Percentiles rank a stretch among this genome's conserved stretches.
Evolutionary conservation across 2,113 vertebrate genomes (phyloP).

Genomic region (Pseudorectes ferrugineus): DNA sequence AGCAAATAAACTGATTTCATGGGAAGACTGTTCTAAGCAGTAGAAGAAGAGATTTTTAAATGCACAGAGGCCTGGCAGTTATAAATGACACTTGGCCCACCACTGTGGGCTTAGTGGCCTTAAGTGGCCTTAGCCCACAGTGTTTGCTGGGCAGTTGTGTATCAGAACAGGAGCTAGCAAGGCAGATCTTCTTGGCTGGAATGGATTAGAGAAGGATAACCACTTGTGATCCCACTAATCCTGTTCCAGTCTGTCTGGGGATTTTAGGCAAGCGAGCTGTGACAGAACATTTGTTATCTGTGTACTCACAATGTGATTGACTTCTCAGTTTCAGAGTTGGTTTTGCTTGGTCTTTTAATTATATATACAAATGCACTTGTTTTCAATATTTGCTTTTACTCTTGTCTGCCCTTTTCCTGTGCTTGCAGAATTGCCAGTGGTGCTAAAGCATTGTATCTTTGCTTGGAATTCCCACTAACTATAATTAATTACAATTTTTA

Average conservation of each 20-base stretch:
- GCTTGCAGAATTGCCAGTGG: not conserved
- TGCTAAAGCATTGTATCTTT: not conserved
- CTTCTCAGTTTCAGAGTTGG: not conserved
- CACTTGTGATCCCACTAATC: slow-evolving; percentile 40
- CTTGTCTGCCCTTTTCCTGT: not conserved
- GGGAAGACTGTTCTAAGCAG: not conserved
- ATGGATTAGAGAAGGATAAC: slow-evolving; percentile 54
- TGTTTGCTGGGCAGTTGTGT: not conserved
- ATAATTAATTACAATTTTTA: not conserved
- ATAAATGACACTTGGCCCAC: not conserved
- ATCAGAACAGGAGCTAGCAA: not conserved
- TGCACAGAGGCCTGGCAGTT: not conserved
- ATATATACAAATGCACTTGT: not conserved
- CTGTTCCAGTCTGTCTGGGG: slow-evolving; percentile 20
- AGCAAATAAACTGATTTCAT: not conserved
- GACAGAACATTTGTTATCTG: not conserved
- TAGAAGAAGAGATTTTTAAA: not conserved
- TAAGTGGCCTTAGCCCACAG: not conserved
- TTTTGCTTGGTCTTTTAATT: not conserved
- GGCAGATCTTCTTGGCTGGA: slow-evolving; percentile 15
- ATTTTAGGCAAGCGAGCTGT: not conserved
- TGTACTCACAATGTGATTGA: not conserved
- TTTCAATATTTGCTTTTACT: not conserved
- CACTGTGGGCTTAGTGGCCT: not conserved
- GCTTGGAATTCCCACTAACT: not conserved